Percentiles rank a stretch among this genome's conserved stretches.
Conservation (phyloP, 2,113 vertebrate genomes). For the Rutilus rutilus region DNA sequence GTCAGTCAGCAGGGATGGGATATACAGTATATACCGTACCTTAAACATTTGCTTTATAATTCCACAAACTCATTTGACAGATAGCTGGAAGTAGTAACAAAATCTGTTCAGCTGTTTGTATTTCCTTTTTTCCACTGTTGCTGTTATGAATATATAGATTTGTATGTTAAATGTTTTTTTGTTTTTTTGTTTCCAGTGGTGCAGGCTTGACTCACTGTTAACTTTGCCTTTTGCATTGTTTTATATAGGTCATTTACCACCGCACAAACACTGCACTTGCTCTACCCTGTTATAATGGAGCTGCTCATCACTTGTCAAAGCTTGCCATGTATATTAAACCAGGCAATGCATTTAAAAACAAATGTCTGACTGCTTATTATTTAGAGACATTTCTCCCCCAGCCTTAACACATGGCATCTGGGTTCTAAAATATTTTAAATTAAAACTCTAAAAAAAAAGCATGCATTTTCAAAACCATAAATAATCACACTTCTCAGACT, state of each 20-base stretch:
- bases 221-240: slow-evolving; percentile 39
- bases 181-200: neutral
- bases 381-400: neutral
- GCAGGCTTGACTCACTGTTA: slow-evolving; percentile 33
- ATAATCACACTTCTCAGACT: neutral
- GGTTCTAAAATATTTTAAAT: neutral
- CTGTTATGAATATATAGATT: neutral
- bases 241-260: slow-evolving; percentile 35
- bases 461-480: neutral
- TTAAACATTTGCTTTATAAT: neutral
- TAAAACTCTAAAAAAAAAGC: neutral
- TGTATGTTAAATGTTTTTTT: neutral
- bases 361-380: neutral
- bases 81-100: neutral
- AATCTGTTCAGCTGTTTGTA: neutral
- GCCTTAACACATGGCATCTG: neutral
- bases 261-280: slow-evolving; percentile 8
- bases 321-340: slow-evolving; percentile 44
- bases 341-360: slow-evolving; percentile 16
- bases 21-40: neutral
- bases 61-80: neutral
- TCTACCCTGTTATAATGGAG: slow-evolving; percentile 28
- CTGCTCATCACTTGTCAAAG: slow-evolving; percentile 43
- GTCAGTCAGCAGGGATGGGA: neutral
- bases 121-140: slow-evolving; percentile 1